A percentile compares a stretch with the other conserved stretches of the same genome.
Conservation (phyloP, 2,888 invertebrate species). For the Pristionchus arcanus region DNA sequence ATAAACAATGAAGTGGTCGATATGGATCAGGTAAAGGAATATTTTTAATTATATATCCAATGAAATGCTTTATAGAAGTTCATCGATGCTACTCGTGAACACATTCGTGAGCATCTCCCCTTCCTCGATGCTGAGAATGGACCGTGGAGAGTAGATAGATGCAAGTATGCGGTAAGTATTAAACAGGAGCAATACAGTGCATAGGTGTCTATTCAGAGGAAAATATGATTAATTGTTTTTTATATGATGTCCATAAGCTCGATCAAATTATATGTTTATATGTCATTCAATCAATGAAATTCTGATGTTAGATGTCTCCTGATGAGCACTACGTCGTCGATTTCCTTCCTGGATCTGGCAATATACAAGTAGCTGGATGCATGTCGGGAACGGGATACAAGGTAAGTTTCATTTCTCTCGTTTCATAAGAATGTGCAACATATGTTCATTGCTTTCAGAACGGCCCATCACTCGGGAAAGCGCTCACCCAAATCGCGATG, state of each 20-base stretch:
- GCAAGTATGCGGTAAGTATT: slow-evolving; percentile 54
- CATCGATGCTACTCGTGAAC: slow-evolving; percentile 52
- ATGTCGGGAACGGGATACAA: slow-evolving; percentile 56
- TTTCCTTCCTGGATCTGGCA: slow-evolving; percentile 28
- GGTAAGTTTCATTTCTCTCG: not conserved
- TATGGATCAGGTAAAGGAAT: not conserved
- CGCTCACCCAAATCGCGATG: slow-evolving; percentile 20
- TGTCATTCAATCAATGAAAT: not conserved
- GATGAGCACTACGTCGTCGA: slow-evolving; percentile 54
- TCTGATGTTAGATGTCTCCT: slow-evolving; percentile 41
- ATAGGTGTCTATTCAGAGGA: not conserved
- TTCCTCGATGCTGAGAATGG: slow-evolving; percentile 55
- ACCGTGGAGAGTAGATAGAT: slow-evolving; percentile 54
- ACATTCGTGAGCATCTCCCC: slow-evolving; percentile 37
- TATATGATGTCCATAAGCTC: not conserved
- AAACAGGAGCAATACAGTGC: not conserved
- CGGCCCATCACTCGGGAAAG: slow-evolving; percentile 43
- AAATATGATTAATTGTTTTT: no score
- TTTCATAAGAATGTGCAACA: not conserved
- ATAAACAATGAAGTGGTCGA: slow-evolving; percentile 40
- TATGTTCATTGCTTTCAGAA: slow-evolving; percentile 30
- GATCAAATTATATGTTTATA: not conserved
- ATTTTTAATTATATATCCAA: no score
- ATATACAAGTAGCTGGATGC: slow-evolving; percentile 44
- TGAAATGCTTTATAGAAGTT: slow-evolving; percentile 21